Base-by-base conservation (phyloP, 2,797 vertebrate genomes). In the Rostrhamus sociabilis region DNA sequence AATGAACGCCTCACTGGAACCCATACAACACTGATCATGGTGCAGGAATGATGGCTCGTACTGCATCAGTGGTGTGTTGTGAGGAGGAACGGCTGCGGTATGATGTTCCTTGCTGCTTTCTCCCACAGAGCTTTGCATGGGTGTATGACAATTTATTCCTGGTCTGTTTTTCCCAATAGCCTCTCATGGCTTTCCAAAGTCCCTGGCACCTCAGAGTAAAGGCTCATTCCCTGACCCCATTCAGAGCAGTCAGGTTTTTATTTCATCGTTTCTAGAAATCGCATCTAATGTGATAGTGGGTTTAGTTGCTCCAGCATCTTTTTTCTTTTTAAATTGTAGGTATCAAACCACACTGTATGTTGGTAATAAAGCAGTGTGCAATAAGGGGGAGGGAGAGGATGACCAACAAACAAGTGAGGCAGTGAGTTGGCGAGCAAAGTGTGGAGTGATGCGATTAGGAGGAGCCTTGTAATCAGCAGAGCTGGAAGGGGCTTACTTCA, bases 1-100 rank as follows among this genome's bases (percentile, higher is more conserved):
- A 29, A 2, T 2, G 22, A 81, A 15, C 4, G 0, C 12, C 26
- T 64, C 12, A 5, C 36, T 34, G 38, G 29, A 63, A 53, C 18
- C 18, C 15, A 5, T 3, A 29, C 45, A 47, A 29, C n/a, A 15
- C 19, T 31, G 72, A 3, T 36, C 3, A 0, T 11, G 38, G 64
- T 21, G 26, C 58, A 47, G 76, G 34, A 43, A 11, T 6, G 50
- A 3, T 53, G 64, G 71, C 19, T 72, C 4, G 0, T 18, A 5
- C 59, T 4, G 36, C 25, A 4, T 40, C 19, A 1, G 20, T 2
- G 20, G 27, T n/a, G 62, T 19, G 21, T 2, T 26, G 63, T 12
- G 32, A n/a, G 58, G 34, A 76, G 36, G 47, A 50, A 3, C 0
- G 2, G 40, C 69, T 38, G 23, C 9, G 64, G 10, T 26, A 1